Base-by-base conservation (phyloP, 2,888 invertebrate species). In the Cheilosia impressa region DNA sequence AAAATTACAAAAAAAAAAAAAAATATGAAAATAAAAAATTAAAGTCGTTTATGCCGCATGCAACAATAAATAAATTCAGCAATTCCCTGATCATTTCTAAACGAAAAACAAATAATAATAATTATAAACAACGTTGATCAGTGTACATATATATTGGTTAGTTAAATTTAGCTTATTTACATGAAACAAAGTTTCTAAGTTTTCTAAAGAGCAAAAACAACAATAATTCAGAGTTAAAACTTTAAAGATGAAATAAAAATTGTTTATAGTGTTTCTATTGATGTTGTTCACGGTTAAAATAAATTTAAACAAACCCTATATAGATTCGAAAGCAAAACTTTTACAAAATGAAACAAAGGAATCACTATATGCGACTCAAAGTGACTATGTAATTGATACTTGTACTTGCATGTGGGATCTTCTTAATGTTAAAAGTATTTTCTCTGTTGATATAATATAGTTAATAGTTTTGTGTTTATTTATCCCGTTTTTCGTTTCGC, bases 121-220 rank as follows among this genome's bases (percentile, higher is more conserved):
- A 43, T 53, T 55, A 24, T 24, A 52, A 47, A 50, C 15, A 57
- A 19, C 34, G 17, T 24, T 58, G 75, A 62, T 66, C 84, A 80
- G 84, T 84, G 84, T 84, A 84, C 55, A 80, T 84, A 84, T 58
- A 75, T 79, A 75, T 76, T 71, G 79, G 80, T 84, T 84, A 76
- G 84, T 76, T 60, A 79, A 79, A 53, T 75, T 79, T 84, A 84
- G 83, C 83, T 84, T 75, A 84, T 75, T 84, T 79, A 79, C 58
- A 52, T 63, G 63, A 75, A 69, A 69, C 68, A 55, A 68, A 78
- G 73, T 77, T 83, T 77, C 72, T 27, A 58, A 58, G 58, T 27
- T 27, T 68, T 57, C 52, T 50, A 38, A 52, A 58, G 15, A 31
- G 62, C 43, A 77, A 43, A 52, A 69, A 38, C 27, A 60, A 55